Conservation (phyloP, 2,113 vertebrate species). For the Enhydra lutris region DNA sequence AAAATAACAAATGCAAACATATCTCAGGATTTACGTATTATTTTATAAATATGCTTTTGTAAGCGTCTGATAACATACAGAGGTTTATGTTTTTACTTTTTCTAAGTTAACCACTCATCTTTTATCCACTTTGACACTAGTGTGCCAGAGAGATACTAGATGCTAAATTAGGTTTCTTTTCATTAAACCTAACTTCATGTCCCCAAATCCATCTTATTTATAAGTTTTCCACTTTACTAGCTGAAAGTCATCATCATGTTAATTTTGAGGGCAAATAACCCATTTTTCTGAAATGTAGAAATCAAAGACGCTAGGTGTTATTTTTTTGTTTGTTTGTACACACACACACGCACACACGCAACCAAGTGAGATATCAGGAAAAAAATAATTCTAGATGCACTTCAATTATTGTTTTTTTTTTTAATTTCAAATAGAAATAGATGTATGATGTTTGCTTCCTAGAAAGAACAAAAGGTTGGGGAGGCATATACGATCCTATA, state of each 20-base stretch:
- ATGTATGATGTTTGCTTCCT: background rate
- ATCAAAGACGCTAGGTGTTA: background rate
- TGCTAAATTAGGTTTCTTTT: background rate
- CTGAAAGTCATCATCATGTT: background rate
- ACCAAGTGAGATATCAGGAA: background rate
- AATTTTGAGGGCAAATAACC: background rate
- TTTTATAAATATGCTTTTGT: background rate
- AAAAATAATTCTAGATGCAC: background rate
- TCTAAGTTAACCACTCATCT: background rate
- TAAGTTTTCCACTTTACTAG: background rate
- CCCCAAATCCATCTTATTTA: background rate
- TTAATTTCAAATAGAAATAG: background rate
- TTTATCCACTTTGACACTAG: background rate
- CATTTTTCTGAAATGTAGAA: background rate
- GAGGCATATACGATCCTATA: background rate
- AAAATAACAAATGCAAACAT: background rate
- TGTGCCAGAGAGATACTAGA: background rate
- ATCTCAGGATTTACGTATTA: background rate
- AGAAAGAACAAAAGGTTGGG: background rate
- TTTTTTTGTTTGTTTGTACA: background rate
- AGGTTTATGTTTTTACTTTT: background rate
- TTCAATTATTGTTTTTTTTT: background rate
- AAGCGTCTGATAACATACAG: background rate
- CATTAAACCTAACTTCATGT: background rate
- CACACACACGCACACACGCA: background rate